Base-by-base conservation (phyloP, 2,797 vertebrate genomes). In the Neosalanx taihuensis region DNA sequence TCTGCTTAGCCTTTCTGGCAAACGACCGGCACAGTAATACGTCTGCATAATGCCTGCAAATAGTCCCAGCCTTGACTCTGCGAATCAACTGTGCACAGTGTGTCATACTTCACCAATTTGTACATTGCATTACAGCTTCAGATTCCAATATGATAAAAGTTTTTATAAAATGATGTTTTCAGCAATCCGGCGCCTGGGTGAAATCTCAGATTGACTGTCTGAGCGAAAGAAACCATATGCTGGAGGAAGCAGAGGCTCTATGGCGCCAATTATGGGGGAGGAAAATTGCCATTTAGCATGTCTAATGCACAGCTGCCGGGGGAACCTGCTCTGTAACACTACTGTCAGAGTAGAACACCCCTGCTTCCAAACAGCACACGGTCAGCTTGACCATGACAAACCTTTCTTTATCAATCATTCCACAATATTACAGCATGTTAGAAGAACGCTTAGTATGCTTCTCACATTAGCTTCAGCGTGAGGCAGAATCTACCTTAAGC, bases 261-360 rank as follows among this genome's bases (percentile, higher is more conserved):
- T 71, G 83, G 79, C 86, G 86, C 82, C 87, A 89, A 89, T 90
- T 89, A 91, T 26, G 77, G 76, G 73, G 83, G 79, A 65, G 74
- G 82, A 74, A 86, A 88, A 85, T 85, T 86, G 82, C 80, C 76
- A 85, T 89, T 90, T 88, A 86, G 87, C 72, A 66, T 85, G 82
- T 89, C 87, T 83, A 89, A 89, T 76, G 79, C 83, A 80, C 84
- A 89, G 85, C 84, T 88, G 87, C 86, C 73, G 79, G 76, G 76
- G 77, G 67, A 83, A 76, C 76, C 63, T 35, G 77, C 80, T 85
- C 79, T 73, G 70, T 20, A 51, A 62, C 71, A 67, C 69, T 65
- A 74, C 70, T 65, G 75, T 83, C 78, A 71, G 61, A 70, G 73
- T 69, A 15, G 69, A 83, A 58, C 59, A 64, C 72, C 33, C 59